Base-by-base conservation (phyloP, 2,888 invertebrate species). In the Melanostoma mellinum region DNA sequence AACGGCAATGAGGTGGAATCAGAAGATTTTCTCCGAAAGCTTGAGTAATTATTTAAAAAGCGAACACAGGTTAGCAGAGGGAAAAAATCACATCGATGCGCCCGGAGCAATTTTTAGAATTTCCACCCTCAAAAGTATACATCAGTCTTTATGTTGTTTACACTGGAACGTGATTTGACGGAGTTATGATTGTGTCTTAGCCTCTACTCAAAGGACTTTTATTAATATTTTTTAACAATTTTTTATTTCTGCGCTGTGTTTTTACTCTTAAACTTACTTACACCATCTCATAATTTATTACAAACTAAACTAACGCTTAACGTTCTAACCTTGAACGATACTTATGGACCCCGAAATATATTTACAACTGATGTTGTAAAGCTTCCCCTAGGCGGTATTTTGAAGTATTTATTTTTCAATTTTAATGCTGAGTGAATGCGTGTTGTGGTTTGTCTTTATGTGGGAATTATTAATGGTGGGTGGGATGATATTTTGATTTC, bases 1-100 rank as follows among this genome's bases (percentile, higher is more conserved):
- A 90, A 89, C 88, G 90, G 90, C 91, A 91, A 90, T 91, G 90
- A 91, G 88, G 89, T 90, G 90, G 90, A 91, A 91, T 91, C 91
- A 91, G 91, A 89, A 90, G 90, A 91, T 91, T 91, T 90, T 88
- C 88, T 87, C 88, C 88, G 88, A 89, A 85, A 86, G 85, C 87
- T 86, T 79, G 79, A 75, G 79, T 79, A 84, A 85, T 76, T 79
- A 79, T 84, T 84, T 75, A 40, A 75, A 78, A 85, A 72, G 53
- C 67, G 73, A 78, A 69, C 75, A 79, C 44, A 50, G 72, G 78
- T 56, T 55, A 42, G 61, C n/a, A 56, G n/a, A 56, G 53, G 8
- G 6, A 9, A 56, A 38, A 52, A 73, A 77, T 10, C 42, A 68
- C 72, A 76, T 68, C 38, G 6, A 67, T 69, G 8, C 20, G 69